Evolutionary conservation across 1,140 invertebrate genomes (phyloP), one percentile per base, ranked within the genome.

Genomic region (Trichonephila inaurata): DNA sequence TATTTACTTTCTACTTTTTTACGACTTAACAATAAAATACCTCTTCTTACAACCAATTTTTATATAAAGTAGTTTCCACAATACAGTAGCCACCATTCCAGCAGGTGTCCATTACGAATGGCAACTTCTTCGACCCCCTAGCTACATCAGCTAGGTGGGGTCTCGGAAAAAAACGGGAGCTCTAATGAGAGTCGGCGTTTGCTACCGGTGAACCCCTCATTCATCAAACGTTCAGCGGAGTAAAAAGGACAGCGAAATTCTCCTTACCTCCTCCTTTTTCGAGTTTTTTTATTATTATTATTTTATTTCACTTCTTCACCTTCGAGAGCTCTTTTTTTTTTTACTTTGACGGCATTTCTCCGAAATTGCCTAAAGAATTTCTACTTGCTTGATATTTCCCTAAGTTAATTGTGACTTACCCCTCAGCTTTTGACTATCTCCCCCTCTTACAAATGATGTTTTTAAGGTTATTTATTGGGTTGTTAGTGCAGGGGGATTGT

Each of bases 391-490:
- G 28, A 5, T 60, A 33, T 7, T 60, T 14, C 19, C 24, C 62
- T 28, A 24, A 89, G 89, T 91, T 91, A 91, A 91, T 91, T 82
- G 89, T 91, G 89, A 51, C 44, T 21, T 62, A 60, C 58, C 89
- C 66, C 72, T 21, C 85, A 6, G 18, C 60, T 19, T 58, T n/a
- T 24, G 62, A 33, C n/a, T 60, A 14, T 88, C 12, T 18, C 12
- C 19, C 21, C 19, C 62, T 19, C 88, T 24, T 14, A 4, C 21
- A 1, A 60, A 16, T 72, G 90, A 60, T 83, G 77, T 91, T 91
- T 91, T 91, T 85, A 61, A 77, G 44, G 81, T 86, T 92, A 92
- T 92, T 92, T 92, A 92, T 92, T 92, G 62, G 82, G 91, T 51
- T 60, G 89, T 90, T 90, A 72, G n/a, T n/a, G 28, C 12, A 33